Evolutionary conservation across 2,797 vertebrate species (phyloP), one percentile per base, ranked within the genome.

Genomic region (Nothura maculosa): DNA sequence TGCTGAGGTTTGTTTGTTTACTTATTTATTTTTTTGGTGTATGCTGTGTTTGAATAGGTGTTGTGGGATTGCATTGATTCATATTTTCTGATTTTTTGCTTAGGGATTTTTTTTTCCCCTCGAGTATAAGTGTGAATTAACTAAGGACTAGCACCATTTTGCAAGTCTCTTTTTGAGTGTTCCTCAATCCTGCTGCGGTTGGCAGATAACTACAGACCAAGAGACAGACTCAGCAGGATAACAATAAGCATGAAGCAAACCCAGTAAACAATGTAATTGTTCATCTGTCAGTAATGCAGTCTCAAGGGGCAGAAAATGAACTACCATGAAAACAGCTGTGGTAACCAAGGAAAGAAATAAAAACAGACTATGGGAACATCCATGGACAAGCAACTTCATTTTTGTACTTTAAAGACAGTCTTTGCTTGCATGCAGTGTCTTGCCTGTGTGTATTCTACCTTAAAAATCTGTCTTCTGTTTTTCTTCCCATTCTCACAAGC

Each of bases 121-220:
- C 24, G 10, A 24, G 47, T 25, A 7, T 48, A 38, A 38, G 22
- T 48, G 43, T 76, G 54, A 94, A 90, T 96, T 95, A 94, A 85
- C 38, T 86, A 52, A 34, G 34, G 22, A 67, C n/a, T 25, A 68
- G 80, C 40, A 28, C 10, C 64, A 48, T 91, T 81, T 91, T 78
- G 75, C 62, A 91, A 87, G 69, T 92, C 73, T 91, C 83, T 68
- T 94, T 92, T 87, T 81, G 80, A 76, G 76, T 93, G 81, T 90
- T 97, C 30, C 80, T 84, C 83, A 92, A 69, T 85, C 62, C 84
- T 90, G 43, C 85, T 97, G 94, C 92, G 92, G 69, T 95, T 95
- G 73, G 76, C 81, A 96, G 96, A 97, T 97, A 97, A 97, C 95
- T 96, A 80, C 90, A 93, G 75, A 47, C 79, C 72, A 47, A 74